These are phyloP conservation scores for Gonatopus flavifemur DNA, from an alignment of 1,140 invertebrate genomes.

Conservation along the genomic window DNA sequence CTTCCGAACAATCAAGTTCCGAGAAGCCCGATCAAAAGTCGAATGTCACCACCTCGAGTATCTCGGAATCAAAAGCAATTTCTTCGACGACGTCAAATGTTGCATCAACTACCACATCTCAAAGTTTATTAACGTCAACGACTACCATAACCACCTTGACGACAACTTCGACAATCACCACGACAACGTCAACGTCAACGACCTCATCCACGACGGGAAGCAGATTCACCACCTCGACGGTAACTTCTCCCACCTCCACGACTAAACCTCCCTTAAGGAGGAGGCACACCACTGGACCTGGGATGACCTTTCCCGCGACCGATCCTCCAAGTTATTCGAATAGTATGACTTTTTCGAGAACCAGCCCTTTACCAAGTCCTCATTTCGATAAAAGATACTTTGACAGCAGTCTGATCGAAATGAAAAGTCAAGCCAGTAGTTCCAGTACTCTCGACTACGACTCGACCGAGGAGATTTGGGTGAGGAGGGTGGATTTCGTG, in stretches of 20 bases:
- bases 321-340: conserved; percentile 53
- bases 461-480: conserved; percentile 70
- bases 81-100: conserved; percentile 2
- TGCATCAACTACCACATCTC: conserved; percentile 6
- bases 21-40: conserved; percentile 54
- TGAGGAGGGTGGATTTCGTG: conserved; percentile 61
- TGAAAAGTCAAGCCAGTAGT: conserved; percentile 72
- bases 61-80: conserved; percentile 37
- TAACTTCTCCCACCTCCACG: conserved; percentile 49
- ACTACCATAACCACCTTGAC: conserved; percentile 38
- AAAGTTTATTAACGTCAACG: conserved; percentile 37
- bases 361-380: conserved; percentile 62
- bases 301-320: conserved; percentile 54
- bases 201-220: conserved; percentile 19
- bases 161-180: not conserved
- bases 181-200: not conserved
- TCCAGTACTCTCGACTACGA: conserved; percentile 64
- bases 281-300: conserved; percentile 51
- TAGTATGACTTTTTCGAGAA: conserved; percentile 55
- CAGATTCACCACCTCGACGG: conserved; percentile 46
- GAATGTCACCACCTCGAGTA: conserved; percentile 42
- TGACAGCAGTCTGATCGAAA: conserved; percentile 77
- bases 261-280: conserved; percentile 47
- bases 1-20: conserved; percentile 56
- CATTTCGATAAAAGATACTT: conserved; percentile 80